These are phyloP conservation scores for Malurus alboscapulatus DNA, from an alignment of 2,113 vertebrate genomes.

Conservation along the genomic window DNA sequence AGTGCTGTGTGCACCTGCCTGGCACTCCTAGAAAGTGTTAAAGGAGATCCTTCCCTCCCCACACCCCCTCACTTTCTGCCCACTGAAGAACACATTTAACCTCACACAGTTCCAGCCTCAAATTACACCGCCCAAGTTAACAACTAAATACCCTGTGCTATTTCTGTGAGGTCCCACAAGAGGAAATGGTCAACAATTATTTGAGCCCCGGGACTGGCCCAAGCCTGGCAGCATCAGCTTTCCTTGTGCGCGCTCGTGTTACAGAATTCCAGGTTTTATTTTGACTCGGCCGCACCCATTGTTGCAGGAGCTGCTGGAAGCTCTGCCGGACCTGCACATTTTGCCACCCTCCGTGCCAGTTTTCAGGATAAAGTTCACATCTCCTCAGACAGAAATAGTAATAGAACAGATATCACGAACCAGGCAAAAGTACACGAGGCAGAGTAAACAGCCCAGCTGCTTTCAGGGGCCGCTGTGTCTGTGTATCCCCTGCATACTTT, in stretches of 20 bases:
- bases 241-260: neutral
- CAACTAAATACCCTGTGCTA: neutral
- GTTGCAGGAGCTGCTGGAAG: neutral
- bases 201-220: neutral
- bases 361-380: neutral
- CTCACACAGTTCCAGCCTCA: neutral
- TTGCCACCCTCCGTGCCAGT: neutral
- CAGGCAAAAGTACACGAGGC: neutral
- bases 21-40: neutral
- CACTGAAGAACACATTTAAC: neutral
- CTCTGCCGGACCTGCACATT: neutral
- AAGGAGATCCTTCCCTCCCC: neutral
- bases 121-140: neutral
- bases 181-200: constrained; percentile 17
- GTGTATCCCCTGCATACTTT: neutral
- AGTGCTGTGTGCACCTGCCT: neutral
- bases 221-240: constrained; percentile 17
- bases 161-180: neutral
- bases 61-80: neutral
- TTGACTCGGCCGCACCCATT: neutral
- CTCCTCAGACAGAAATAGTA: constrained; percentile 25
- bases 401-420: neutral
- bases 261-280: neutral
- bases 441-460: neutral
- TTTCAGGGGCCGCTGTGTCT: neutral